Percentiles rank a stretch among this genome's conserved stretches.
Evolutionary conservation across 2,888 invertebrate species (phyloP).

Genomic region (Achlya flavicornis): DNA sequence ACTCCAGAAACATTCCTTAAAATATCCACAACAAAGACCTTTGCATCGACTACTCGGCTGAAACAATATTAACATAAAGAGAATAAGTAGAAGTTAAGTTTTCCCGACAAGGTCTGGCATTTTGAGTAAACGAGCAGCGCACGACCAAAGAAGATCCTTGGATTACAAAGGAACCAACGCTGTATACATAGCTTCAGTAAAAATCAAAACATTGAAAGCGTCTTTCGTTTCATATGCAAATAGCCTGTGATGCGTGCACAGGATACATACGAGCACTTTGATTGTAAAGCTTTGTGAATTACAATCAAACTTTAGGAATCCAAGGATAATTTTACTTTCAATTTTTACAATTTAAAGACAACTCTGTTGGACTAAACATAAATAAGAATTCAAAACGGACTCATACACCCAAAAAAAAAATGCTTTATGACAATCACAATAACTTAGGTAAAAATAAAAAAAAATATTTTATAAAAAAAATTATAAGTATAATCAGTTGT

Average conservation of each 20-base stretch:
- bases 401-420: not conserved
- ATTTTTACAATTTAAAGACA: not conserved
- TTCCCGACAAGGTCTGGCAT: constrained; percentile 45
- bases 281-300: constrained; percentile 25
- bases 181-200: constrained; percentile 55
- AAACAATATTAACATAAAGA: constrained; percentile 34
- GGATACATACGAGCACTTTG: constrained; percentile 51
- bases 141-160: constrained; percentile 47
- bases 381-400: not conserved
- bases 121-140: constrained; percentile 44
- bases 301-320: constrained; percentile 4
- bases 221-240: constrained; percentile 76
- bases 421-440: too few species aligned
- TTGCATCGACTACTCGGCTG: constrained; percentile 21
- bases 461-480: constrained; percentile 16
- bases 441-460: too few species aligned
- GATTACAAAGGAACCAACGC: constrained; percentile 49
- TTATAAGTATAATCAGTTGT: constrained; percentile 33
- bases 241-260: constrained; percentile 55
- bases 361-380: not conserved
- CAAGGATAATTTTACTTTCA: not conserved
- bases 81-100: constrained; percentile 25
- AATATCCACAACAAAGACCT: constrained; percentile 20
- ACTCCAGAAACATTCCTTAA: constrained; percentile 14
- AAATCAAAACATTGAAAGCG: constrained; percentile 70